Evolutionary conservation across 2,888 invertebrate genomes (phyloP).

Genomic region (Parnassius orleans): DNA sequence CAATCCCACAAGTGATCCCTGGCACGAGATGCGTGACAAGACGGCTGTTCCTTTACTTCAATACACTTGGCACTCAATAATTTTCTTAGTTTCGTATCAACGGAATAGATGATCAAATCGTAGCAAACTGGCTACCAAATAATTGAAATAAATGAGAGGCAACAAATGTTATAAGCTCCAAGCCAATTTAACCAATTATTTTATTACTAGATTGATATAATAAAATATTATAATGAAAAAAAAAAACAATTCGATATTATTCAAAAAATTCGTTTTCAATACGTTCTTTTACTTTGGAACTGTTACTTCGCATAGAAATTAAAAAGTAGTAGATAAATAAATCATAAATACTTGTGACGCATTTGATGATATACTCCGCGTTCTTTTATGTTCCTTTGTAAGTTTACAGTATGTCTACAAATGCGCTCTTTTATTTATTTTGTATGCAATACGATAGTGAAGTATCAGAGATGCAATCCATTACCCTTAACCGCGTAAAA

Average conservation of each 20-base stretch:
- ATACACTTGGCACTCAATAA: slow-evolving; percentile 74
- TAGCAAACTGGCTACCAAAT: too few relatives aligned
- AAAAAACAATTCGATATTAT: too few relatives aligned
- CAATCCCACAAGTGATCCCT: slow-evolving; percentile 62
- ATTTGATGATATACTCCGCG: neutral
- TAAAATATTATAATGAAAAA: too few relatives aligned
- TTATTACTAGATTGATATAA: too few relatives aligned
- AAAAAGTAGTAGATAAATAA: neutral
- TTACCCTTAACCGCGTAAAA: slow-evolving; percentile 51
- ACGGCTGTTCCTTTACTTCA: slow-evolving; percentile 71
- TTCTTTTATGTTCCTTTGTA: neutral
- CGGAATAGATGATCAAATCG: slow-evolving; percentile 31
- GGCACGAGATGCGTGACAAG: slow-evolving; percentile 52
- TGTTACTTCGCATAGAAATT: too few relatives aligned
- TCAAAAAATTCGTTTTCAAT: too few relatives aligned
- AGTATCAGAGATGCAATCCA: slow-evolving; percentile 42
- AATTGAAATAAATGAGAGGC: too few relatives aligned
- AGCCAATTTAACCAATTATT: too few relatives aligned
- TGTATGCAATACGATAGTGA: slow-evolving; percentile 8
- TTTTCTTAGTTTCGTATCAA: slow-evolving; percentile 55
- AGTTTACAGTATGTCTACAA: slow-evolving; percentile 1
- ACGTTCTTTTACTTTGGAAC: too few relatives aligned
- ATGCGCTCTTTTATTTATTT: neutral
- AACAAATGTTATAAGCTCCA: too few relatives aligned
- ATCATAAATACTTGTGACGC: neutral